Base-by-base conservation (phyloP, 1,140 invertebrate species). In the Aphelenchoides avenae region DNA sequence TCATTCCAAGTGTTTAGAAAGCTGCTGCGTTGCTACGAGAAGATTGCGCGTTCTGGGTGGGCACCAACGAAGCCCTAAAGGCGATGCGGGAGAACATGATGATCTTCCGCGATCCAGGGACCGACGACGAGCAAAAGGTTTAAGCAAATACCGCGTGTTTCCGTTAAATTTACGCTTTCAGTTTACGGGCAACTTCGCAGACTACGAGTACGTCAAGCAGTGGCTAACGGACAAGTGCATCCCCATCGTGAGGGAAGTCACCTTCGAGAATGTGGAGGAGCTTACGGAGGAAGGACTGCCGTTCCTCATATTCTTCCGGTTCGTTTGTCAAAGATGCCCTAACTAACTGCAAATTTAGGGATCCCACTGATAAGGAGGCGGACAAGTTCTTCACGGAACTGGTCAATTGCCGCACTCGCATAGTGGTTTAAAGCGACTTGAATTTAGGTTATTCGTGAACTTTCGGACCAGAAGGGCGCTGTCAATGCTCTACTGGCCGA, bases 201-300 rank as follows among this genome's bases (percentile, higher is more conserved):
- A 81, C 52, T 83, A 79, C 66, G 80, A 83, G 56, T 73, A 78
- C 40, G 55, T 84, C 13, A 77, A 87, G 66, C 84, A 85, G 49
- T 98, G 92, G 93, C 83, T 87, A 0, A 86, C 87, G 57, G 86
- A 84, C 27, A 81, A 82, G 59, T 98, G 94, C 71, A 80, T 84
- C 37, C 84, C 84, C 15, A 66, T 85, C 3, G 84, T 85, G 3
- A 75, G 84, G 55, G 91, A 95, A 80, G 96, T 98, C 34, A 96
- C 92, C 2, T 98, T 98, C 80, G 92, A 96, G 81, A 98, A 97
- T 84, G 94, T 93, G 20, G 94, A 98, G 71, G 82, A 82, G 80
- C 78, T 98, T 7, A 99, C 94, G 0, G 95, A 99, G 81, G 94
- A 98, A 82, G 94, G 94, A 31, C 79, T 98, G 64, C 95, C 95